Base-by-base conservation (phyloP, 2,113 vertebrate genomes). In the Laterallus jamaicensis region DNA sequence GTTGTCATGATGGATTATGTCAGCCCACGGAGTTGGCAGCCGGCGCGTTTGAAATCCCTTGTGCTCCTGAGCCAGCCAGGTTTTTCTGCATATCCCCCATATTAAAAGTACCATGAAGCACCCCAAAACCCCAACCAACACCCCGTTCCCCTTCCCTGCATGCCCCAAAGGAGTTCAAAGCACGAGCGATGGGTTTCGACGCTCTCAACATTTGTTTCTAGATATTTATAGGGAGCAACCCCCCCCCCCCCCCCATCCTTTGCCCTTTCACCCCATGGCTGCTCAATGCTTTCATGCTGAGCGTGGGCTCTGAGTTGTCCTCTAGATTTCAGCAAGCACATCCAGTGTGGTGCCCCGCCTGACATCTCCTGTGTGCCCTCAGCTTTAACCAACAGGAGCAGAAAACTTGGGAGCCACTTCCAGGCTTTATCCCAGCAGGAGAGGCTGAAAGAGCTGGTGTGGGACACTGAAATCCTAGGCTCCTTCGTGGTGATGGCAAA, bases 1-100 rank as follows among this genome's bases (percentile, higher is more conserved):
- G 60, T 54, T 97, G 88, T 94, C 94, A 18, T 52, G 90, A 68
- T 73, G 93, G 93, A 85, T 96, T 89, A 91, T 94, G 92, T 89
- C 96, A 95, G 90, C 62, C 49, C 5, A 15, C 10, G 25, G 69
- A 47, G 75, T n/a, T 95, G 94, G 93, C 87, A 93, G 92, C 90
- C 71, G 47, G 78, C 87, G 3, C 52, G 5, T 86, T 88, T 85
- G 1, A 86, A 76, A 91, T 84, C 68, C 93, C 59, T 91, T 18
- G 2, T 86, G 71, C 62, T 96, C 88, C 95, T 40, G 29, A 54
- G 86, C 58, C 85, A 85, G 85, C 1, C 76, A 8, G 64, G 24
- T 58, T 86, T 88, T 88, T 86, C 44, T 75, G 54, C 19, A 1
- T 37, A 20, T 79, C 11, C 20, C 91, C 59, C 25, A 12, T 42